Conservation (phyloP, 2,888 invertebrate genomes). For the Agrilus mali region DNA sequence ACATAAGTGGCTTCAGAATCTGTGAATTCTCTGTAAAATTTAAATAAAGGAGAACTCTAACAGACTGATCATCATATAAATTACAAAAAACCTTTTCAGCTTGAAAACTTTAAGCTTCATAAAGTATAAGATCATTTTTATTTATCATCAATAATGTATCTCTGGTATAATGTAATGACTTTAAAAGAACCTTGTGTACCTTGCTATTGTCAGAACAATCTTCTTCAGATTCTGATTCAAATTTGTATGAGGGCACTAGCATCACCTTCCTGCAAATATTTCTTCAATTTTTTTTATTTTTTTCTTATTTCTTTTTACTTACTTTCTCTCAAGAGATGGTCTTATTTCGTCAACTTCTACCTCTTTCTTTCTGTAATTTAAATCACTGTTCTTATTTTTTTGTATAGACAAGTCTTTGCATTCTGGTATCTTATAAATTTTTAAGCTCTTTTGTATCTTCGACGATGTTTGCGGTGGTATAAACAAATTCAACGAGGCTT, state of each 20-base stretch:
- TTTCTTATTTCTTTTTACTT: neutral
- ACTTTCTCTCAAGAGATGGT: neutral
- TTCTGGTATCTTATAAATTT: no score
- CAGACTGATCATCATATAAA: conserved; percentile 29
- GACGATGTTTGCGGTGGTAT: conserved; percentile 19
- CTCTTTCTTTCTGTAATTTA: no score
- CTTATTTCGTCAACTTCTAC: conserved; percentile 2
- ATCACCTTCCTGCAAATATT: conserved; percentile 38
- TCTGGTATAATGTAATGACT: neutral
- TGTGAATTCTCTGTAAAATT: conserved; percentile 30
- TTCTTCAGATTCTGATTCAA: conserved; percentile 33
- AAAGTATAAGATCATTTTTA: neutral
- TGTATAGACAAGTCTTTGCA: neutral
- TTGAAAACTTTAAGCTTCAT: conserved; percentile 31
- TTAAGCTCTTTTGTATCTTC: no score
- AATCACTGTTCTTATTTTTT: neutral
- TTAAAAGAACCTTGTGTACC: neutral
- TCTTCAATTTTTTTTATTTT: no score
- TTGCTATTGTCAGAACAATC: conserved; percentile 13
- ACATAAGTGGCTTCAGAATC: conserved; percentile 22
- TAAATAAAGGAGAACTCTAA: conserved; percentile 27
- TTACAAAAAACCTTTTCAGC: conserved; percentile 22
- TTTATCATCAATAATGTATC: conserved; percentile 5
- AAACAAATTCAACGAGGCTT: conserved; percentile 13
- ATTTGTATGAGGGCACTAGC: conserved; percentile 45